Evolutionary conservation across 2,888 invertebrate genomes (phyloP).

Genomic region (Colostygia pectinataria): DNA sequence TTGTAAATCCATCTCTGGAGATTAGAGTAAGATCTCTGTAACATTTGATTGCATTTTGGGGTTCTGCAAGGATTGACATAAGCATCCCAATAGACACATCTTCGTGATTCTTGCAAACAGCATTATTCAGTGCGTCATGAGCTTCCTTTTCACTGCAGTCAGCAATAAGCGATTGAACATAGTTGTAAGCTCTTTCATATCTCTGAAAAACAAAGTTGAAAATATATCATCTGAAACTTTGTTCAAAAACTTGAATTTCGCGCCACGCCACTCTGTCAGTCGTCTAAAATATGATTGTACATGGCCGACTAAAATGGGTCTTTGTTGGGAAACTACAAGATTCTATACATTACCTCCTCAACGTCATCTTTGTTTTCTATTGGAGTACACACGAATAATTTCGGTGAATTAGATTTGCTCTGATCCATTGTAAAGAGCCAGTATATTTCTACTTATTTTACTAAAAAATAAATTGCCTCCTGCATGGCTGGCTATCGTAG

Average conservation of each 20-base stretch:
- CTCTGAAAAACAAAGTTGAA: slow-evolving; percentile 85
- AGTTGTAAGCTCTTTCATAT: slow-evolving; percentile 92
- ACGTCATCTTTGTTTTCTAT: slow-evolving; percentile 95
- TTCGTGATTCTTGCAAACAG: slow-evolving; percentile 96
- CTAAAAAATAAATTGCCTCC: slow-evolving; percentile 82
- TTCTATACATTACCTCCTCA: slow-evolving; percentile 90
- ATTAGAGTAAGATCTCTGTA: slow-evolving; percentile 96
- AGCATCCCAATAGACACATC: slow-evolving; percentile 96
- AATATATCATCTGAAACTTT: slow-evolving; percentile 36
- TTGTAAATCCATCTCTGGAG: slow-evolving; percentile 93
- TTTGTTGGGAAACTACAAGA: slow-evolving; percentile 76
- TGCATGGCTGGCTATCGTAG: slow-evolving; percentile 86
- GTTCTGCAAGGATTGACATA: slow-evolving; percentile 94
- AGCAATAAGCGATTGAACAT: slow-evolving; percentile 89
- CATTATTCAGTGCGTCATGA: slow-evolving; percentile 94
- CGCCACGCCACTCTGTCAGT: slow-evolving; percentile 77
- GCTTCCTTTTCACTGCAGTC: slow-evolving; percentile 96
- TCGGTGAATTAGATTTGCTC: slow-evolving; percentile 84
- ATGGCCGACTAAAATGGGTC: slow-evolving; percentile 79
- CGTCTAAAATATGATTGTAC: slow-evolving; percentile 68
- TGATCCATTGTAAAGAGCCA: slow-evolving; percentile 82
- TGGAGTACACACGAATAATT: slow-evolving; percentile 91
- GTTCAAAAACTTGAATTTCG: slow-evolving; percentile 64
- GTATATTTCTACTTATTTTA: slow-evolving; percentile 79
- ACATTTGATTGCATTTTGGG: slow-evolving; percentile 90